These are phyloP conservation scores for Andrena haemorrhoa DNA, from an alignment of 2,888 invertebrate genomes.

Conservation along the genomic window DNA sequence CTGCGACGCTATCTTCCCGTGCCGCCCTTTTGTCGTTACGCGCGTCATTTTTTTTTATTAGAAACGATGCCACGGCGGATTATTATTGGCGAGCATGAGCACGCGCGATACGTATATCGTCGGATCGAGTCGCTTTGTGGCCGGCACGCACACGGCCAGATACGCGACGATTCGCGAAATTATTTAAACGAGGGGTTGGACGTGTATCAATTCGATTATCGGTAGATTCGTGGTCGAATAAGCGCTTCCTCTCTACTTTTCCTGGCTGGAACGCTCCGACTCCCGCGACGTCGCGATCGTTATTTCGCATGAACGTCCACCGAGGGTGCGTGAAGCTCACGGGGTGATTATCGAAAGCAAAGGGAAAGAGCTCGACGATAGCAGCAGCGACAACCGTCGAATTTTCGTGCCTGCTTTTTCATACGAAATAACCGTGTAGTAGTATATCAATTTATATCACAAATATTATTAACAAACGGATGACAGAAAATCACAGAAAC, in stretches of 20 bases:
- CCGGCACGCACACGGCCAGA: slow-evolving; percentile 26
- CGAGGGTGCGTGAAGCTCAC: slow-evolving; percentile 12
- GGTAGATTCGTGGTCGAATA: slow-evolving; percentile 19
- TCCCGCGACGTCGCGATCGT: neutral
- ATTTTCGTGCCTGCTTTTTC: neutral
- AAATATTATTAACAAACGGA: no score
- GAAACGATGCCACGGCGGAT: slow-evolving; percentile 72
- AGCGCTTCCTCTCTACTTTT: neutral
- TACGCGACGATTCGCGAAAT: slow-evolving; percentile 28
- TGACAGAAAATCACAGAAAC: no score
- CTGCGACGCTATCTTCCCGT: slow-evolving; percentile 15
- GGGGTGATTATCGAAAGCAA: neutral
- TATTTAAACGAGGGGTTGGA: slow-evolving; percentile 52
- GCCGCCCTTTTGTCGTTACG: slow-evolving; percentile 2
- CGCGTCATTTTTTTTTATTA: slow-evolving; percentile 44
- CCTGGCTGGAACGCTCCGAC: neutral
- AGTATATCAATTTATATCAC: no score
- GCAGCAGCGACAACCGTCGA: slow-evolving; percentile 1
- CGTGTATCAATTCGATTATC: slow-evolving; percentile 76
- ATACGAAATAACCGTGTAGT: neutral
- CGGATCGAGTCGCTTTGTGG: slow-evolving; percentile 42
- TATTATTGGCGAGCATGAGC: slow-evolving; percentile 68
- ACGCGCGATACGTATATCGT: slow-evolving; percentile 62
- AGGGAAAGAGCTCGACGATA: neutral
- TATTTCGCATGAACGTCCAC: slow-evolving; percentile 16